These are phyloP conservation scores for Antedon mediterranea DNA, from an alignment of 53 echinoderm and acorn worm genomes.

Conservation along the genomic window DNA sequence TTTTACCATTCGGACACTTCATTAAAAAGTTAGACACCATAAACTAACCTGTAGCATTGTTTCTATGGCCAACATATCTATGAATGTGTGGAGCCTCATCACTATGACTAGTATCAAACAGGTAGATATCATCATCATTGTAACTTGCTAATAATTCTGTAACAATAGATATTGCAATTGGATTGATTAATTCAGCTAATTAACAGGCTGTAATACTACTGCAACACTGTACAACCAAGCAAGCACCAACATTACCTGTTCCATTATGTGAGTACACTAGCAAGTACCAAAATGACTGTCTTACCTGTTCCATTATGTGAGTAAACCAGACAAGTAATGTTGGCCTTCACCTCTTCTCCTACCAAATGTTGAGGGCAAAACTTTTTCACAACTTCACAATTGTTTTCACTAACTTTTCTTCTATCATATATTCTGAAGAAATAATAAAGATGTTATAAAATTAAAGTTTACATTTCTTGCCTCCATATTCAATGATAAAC, in stretches of 20 bases:
- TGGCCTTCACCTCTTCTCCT: slow-evolving; percentile 48
- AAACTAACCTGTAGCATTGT: slow-evolving; percentile 81
- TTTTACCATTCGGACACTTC: no score
- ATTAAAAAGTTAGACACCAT: no score
- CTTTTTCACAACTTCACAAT: slow-evolving; percentile 48
- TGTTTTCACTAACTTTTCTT: slow-evolving; percentile 43
- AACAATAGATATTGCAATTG: slow-evolving; percentile 1
- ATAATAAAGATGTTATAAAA: no score
- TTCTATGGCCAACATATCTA: slow-evolving; percentile 81
- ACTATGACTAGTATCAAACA: slow-evolving; percentile 87
- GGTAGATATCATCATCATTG: slow-evolving; percentile 95
- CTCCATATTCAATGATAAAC: background rate
- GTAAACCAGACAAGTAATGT: slow-evolving; percentile 80
- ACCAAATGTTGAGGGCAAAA: slow-evolving; percentile 82
- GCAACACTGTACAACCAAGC: no score
- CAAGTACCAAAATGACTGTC: background rate
- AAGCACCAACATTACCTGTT: slow-evolving; percentile 41
- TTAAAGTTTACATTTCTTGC: no score
- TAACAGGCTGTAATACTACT: no score
- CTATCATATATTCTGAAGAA: slow-evolving; percentile 62
- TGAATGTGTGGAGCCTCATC: slow-evolving; percentile 76
- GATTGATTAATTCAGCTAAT: background rate
- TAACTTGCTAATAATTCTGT: slow-evolving; percentile 88
- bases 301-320: slow-evolving; percentile 76
- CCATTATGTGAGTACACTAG: slow-evolving; percentile 80